Conservation (phyloP, 2,888 invertebrate genomes). For the Frankliniella fusca region DNA sequence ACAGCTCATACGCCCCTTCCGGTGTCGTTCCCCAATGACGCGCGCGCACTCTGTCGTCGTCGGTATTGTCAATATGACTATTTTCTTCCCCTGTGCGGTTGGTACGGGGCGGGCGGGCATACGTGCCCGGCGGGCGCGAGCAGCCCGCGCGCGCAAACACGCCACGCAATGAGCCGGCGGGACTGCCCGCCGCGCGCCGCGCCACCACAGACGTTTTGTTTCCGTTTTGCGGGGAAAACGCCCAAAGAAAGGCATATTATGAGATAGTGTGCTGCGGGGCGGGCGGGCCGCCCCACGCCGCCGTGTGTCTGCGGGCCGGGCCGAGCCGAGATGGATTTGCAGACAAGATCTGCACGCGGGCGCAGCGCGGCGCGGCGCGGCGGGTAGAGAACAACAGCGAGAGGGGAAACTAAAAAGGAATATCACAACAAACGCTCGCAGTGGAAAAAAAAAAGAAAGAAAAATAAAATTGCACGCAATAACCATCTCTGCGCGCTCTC, state of each 20-base stretch:
- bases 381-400: not conserved
- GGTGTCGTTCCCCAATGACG: too few species aligned
- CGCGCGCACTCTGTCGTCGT: too few species aligned
- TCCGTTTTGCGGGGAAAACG: slow-evolving; percentile 3
- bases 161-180: too few species aligned
- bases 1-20: too few species aligned
- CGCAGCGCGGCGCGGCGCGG: not conserved
- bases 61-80: too few species aligned
- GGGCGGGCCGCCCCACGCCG: not conserved
- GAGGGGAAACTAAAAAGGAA: not conserved
- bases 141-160: too few species aligned
- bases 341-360: not conserved
- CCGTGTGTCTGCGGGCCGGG: not conserved
- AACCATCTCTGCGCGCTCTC: not conserved
- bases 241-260: not conserved
- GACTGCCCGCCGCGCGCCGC: not conserved
- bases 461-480: too few species aligned
- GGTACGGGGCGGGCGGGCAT: too few species aligned
- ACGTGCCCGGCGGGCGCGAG: too few species aligned
- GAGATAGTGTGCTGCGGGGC: not conserved
- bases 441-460: too few species aligned
- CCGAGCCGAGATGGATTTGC: not conserved
- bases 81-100: too few species aligned
- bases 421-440: not conserved
- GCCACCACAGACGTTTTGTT: not conserved